Evolutionary conservation across 2,113 vertebrate genomes (phyloP).

Genomic region (Cairina moschata): DNA sequence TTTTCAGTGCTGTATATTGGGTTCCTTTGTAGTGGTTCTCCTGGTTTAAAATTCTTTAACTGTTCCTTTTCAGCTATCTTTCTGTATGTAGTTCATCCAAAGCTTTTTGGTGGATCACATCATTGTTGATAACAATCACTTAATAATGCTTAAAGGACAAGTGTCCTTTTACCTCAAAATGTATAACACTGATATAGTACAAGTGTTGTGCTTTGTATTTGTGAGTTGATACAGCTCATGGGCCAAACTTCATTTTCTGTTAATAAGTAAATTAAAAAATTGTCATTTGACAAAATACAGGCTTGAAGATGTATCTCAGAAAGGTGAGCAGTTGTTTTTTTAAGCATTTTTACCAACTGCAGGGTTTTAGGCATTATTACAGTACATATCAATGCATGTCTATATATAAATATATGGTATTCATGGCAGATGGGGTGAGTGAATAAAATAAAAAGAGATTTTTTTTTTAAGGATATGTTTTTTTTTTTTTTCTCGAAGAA

Average conservation of each 20-base stretch:
- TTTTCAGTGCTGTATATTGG: not conserved
- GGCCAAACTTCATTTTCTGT: not conserved
- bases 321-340: not conserved
- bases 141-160: not conserved
- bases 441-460: not conserved
- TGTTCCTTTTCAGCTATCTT: not conserved
- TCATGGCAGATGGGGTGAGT: not conserved
- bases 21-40: not conserved
- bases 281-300: not conserved
- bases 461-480: not conserved
- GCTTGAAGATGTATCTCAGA: not conserved
- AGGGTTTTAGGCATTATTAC: not conserved
- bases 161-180: not conserved
- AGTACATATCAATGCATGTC: not conserved
- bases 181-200: fast-evolving
- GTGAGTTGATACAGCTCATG: not conserved
- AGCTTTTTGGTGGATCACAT: not conserved
- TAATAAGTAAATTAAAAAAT: no score
- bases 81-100: not conserved
- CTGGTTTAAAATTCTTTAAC: not conserved
- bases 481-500: not conserved
- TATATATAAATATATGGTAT: not conserved
- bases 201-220: not conserved
- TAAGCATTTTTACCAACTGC: not conserved
- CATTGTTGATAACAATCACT: not conserved